Evolutionary conservation across 2,888 invertebrate genomes (phyloP).

Genomic region (Diploptera punctata): DNA sequence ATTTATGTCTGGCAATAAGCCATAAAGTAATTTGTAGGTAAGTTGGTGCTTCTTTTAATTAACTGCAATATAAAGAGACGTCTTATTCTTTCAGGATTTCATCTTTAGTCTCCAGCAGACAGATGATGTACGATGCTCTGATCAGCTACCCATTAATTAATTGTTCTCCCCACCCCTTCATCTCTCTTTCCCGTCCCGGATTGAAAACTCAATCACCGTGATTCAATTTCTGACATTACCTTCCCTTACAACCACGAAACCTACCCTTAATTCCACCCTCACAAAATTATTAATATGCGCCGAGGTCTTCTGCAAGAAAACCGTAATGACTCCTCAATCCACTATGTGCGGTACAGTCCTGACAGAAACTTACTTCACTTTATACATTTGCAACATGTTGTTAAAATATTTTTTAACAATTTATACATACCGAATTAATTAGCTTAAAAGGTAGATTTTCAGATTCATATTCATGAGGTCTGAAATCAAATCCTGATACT

Average conservation of each 20-base stretch:
- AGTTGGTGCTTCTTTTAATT: too few species aligned
- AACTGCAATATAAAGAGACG: too few species aligned
- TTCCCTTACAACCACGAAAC: constrained; percentile 2
- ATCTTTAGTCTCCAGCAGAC: neutral
- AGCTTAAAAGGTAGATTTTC: too few species aligned
- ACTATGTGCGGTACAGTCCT: neutral
- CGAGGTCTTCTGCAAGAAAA: constrained; percentile 1
- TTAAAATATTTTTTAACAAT: too few species aligned
- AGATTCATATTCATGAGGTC: too few species aligned
- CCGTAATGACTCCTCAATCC: neutral
- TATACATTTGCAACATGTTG: too few species aligned
- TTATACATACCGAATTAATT: too few species aligned
- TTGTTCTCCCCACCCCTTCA: constrained; percentile 6
- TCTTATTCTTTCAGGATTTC: too few species aligned
- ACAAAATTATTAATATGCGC: constrained; percentile 6
- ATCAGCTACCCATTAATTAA: constrained; percentile 39
- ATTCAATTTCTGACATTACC: constrained; percentile 40
- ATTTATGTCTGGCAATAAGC: too few species aligned
- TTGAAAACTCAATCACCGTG: constrained; percentile 39
- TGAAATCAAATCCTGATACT: too few species aligned
- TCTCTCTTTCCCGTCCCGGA: constrained; percentile 22
- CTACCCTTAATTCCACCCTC: constrained; percentile 1
- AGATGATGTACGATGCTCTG: constrained; percentile 32
- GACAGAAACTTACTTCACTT: too few species aligned
- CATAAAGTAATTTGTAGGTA: too few species aligned